Conservation (phyloP, 2,797 vertebrate species). For the Aythya fuligula region DNA sequence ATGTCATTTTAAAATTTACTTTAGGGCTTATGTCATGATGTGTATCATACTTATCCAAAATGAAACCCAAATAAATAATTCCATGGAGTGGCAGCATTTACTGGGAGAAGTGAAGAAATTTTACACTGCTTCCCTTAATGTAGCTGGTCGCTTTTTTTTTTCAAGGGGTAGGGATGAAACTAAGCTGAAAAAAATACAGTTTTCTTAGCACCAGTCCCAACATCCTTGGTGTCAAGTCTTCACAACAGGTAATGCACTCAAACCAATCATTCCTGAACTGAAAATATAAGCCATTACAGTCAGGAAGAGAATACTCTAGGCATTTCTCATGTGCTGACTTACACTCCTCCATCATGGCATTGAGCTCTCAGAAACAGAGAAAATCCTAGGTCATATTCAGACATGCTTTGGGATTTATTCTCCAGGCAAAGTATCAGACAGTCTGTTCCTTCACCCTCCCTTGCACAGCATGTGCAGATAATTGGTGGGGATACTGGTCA, state of each 20-base stretch:
- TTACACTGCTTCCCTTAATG: slow-evolving; percentile 10
- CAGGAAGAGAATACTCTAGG: not conserved
- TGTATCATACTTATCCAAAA: slow-evolving; percentile 44
- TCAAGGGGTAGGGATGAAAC: not conserved
- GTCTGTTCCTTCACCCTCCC: not conserved
- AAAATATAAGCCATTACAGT: not conserved
- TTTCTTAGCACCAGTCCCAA: not conserved
- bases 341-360: not conserved
- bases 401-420: not conserved
- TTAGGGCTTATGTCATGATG: slow-evolving; percentile 54
- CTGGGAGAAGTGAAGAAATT: slow-evolving; percentile 61
- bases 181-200: not conserved
- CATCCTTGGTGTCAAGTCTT: not conserved
- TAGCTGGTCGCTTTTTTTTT: not conserved
- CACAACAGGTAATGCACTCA: not conserved
- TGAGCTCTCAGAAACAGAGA: not conserved
- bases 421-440: not conserved
- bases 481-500: not conserved
- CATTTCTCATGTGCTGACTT: not conserved
- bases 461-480: not conserved
- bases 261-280: not conserved
- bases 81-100: slow-evolving; percentile 58
- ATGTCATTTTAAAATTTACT: slow-evolving; percentile 56
- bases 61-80: slow-evolving; percentile 68
- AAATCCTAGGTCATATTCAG: not conserved